Evolutionary conservation across 2,113 vertebrate species (phyloP).

Genomic region (Uria aalge): DNA sequence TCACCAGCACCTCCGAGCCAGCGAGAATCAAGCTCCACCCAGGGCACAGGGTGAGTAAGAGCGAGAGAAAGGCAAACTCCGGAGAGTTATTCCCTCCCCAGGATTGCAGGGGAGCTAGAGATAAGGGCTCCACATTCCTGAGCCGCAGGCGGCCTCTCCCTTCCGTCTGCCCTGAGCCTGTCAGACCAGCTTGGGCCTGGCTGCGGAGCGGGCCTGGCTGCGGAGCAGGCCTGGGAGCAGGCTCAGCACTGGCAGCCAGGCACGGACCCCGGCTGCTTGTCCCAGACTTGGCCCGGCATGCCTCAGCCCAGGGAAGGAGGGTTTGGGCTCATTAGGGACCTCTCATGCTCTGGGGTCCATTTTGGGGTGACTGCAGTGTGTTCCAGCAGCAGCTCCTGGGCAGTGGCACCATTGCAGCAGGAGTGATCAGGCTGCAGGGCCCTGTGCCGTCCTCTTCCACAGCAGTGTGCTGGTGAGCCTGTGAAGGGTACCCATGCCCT

Average conservation of each 20-base stretch:
- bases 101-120: slow-evolving; percentile 44
- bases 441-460: not conserved
- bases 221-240: not conserved
- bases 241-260: not conserved
- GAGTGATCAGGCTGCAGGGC: not conserved
- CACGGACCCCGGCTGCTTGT: accelerated
- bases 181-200: slow-evolving; percentile 37
- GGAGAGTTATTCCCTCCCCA: slow-evolving; percentile 48
- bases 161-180: slow-evolving; percentile 43
- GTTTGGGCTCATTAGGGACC: not conserved
- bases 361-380: accelerated
- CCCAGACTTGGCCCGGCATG: not conserved
- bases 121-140: slow-evolving; percentile 65
- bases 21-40: slow-evolving; percentile 54
- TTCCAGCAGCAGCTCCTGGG: not conserved
- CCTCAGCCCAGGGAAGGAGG: not conserved
- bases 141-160: slow-evolving; percentile 58
- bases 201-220: not conserved
- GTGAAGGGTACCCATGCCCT: too few species aligned
- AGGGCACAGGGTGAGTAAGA: slow-evolving; percentile 62
- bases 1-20: slow-evolving; percentile 42
- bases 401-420: not conserved
- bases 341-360: not conserved
- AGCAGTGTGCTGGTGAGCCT: not conserved
- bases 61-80: slow-evolving; percentile 46